Evolutionary conservation across 2,113 vertebrate genomes (phyloP).

Genomic region (Potamarius usumacintae): DNA sequence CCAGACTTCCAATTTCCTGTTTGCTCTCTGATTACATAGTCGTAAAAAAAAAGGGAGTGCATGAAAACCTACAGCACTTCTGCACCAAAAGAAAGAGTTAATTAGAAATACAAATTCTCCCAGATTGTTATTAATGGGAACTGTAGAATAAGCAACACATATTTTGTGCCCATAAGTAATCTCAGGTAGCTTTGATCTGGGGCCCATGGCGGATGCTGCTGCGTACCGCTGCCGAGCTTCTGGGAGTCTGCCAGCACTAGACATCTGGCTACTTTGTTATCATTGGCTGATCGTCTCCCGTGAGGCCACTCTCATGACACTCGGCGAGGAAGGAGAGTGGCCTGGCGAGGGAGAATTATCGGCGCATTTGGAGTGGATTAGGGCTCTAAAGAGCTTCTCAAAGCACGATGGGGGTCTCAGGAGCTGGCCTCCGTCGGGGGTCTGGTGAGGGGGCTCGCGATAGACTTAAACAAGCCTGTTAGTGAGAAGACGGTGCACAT

Average conservation of each 20-base stretch:
- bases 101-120: slow-evolving; percentile 99
- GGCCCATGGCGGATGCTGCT: slow-evolving; percentile 87
- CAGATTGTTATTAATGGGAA: slow-evolving; percentile 97
- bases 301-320: slow-evolving; percentile 92
- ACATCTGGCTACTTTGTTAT: slow-evolving; percentile 99
- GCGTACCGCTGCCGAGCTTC: slow-evolving; percentile 90
- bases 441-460: slow-evolving; percentile 39
- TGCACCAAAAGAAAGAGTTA: slow-evolving; percentile 94
- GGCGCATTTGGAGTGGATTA: slow-evolving; percentile 88
- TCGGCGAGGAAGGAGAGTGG: slow-evolving; percentile 85
- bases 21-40: slow-evolving; percentile 51
- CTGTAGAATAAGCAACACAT: slow-evolving; percentile 88
- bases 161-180: slow-evolving; percentile 98
- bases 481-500: slow-evolving; percentile 22
- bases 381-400: slow-evolving; percentile 86
- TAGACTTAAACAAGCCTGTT: slow-evolving; percentile 59
- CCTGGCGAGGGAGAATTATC: slow-evolving; percentile 95
- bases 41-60: slow-evolving; percentile 54
- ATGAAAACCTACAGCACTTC: slow-evolving; percentile 77
- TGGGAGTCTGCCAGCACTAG: slow-evolving; percentile 93
- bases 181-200: slow-evolving; percentile 99
- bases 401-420: slow-evolving; percentile 83
- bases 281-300: slow-evolving; percentile 97
- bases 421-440: slow-evolving; percentile 64
- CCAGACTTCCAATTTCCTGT: slow-evolving; percentile 76